Base-by-base conservation (phyloP, 2,113 vertebrate species). In the Phyllostomus hastatus region DNA sequence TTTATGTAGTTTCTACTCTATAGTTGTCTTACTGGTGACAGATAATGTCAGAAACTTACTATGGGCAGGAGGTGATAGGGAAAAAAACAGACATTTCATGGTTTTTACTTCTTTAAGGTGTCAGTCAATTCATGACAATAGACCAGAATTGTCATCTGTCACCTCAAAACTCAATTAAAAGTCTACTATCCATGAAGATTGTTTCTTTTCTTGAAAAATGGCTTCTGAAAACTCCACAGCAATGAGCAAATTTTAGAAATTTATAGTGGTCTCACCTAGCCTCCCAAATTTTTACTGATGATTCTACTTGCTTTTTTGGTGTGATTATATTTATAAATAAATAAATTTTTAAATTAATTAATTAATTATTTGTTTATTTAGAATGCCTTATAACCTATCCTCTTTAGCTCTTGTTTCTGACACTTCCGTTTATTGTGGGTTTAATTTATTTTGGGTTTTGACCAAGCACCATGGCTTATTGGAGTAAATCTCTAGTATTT, bases 181-280 rank as follows among this genome's bases (percentile, higher is more conserved):
- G 38, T 43, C 16, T 76, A 35, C 43, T 24, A 20, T 72, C 43
- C 70, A 4, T 66, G 76, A 61, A 91, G 24, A 93, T 82, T 70
- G 11, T 81, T 93, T 70, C 70, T 73, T 85, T 90, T 75, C 15
- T 85, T 69, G 4, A 54, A 83, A 57, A 79, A 4, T 91, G 3
- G 22, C 70, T 94, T 91, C 83, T 91, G 69, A 41, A 84, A 82
- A 67, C 9, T 87, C 6, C 33, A 59, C 8, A 82, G 11, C 50
- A 83, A 14, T 88, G n/a, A 90, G 35, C 43, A 88, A 70, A 79
- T 95, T 91, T 73, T 79, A 85, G 88, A 88, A 91, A 79, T 88
- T 88, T 7, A 33, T 66, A 43, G 10, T 91, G 22, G 12, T 94
- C 10, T 22, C 14, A 50, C 19, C 59, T 26, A 48, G 46, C 73